Conservation (phyloP, 2,888 invertebrate genomes). For the Zonitis immaculata region DNA sequence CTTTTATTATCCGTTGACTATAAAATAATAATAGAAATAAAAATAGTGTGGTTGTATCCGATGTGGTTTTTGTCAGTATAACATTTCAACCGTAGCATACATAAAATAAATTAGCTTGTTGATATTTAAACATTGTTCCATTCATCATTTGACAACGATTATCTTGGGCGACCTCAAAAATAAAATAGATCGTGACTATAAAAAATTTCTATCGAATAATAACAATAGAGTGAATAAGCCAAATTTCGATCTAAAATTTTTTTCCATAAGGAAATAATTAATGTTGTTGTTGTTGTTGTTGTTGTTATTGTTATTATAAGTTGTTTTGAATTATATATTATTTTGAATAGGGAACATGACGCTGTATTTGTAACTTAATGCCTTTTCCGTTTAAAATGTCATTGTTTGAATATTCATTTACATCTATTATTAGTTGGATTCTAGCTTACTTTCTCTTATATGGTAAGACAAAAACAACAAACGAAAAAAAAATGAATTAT, state of each 20-base stretch:
- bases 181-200: background rate
- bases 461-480: background rate
- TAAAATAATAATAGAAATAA: slow-evolving; percentile 13
- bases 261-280: no score
- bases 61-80: slow-evolving; percentile 17
- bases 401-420: background rate
- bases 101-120: slow-evolving; percentile 24
- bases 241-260: no score
- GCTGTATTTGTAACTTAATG: background rate
- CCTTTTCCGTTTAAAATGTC: background rate
- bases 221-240: no score
- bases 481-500: no score
- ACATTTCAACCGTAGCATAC: slow-evolving; percentile 15
- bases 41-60: no score
- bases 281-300: no score
- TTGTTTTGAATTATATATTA: no score
- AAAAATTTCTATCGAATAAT: no score
- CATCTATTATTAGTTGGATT: background rate
- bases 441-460: background rate
- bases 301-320: no score
- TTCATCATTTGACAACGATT: background rate
- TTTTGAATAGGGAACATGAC: background rate
- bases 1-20: slow-evolving; percentile 6
- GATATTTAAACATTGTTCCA: slow-evolving; percentile 15
- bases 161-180: background rate